Conservation (phyloP, 2,113 vertebrate genomes). For the Hystrix cristata region DNA sequence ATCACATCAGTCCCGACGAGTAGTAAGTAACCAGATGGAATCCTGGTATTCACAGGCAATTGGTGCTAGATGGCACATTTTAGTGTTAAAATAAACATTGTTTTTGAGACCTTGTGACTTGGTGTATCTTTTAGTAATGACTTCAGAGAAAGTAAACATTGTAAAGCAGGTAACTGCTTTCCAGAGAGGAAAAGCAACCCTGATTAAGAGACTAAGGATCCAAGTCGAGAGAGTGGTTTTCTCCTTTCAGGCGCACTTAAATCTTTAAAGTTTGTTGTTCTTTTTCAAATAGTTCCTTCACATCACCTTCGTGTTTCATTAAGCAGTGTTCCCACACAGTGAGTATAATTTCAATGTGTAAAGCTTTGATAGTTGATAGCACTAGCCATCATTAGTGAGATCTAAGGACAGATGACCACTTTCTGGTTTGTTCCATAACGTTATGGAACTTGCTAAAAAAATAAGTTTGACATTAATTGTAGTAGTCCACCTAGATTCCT, state of each 20-base stretch:
- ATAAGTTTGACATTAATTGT: neutral
- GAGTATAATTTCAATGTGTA: neutral
- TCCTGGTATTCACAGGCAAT: slow-evolving; percentile 3
- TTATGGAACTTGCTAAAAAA: neutral
- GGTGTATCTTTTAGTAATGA: slow-evolving; percentile 59
- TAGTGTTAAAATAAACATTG: slow-evolving; percentile 77
- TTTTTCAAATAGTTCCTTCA: neutral
- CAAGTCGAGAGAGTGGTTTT: neutral
- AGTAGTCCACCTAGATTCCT: neutral
- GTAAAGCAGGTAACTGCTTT: slow-evolving; percentile 11
- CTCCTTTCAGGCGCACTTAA: slow-evolving; percentile 14
- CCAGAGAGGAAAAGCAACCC: slow-evolving; percentile 19
- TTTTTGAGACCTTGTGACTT: slow-evolving; percentile 73
- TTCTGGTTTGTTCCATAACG: neutral
- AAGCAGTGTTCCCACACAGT: neutral
- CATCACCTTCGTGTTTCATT: slow-evolving; percentile 4
- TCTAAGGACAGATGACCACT: neutral
- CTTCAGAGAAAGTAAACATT: slow-evolving; percentile 60
- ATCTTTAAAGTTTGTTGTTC: slow-evolving; percentile 1
- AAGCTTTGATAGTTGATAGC: slow-evolving; percentile 16
- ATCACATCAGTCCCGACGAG: neutral
- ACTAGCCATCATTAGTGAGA: neutral
- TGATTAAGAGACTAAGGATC: slow-evolving; percentile 25
- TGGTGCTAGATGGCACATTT: slow-evolving; percentile 62
- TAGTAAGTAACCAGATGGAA: slow-evolving; percentile 38